Evolutionary conservation across 1,140 invertebrate species (phyloP).

Genomic region (Drosophila mayri): DNA sequence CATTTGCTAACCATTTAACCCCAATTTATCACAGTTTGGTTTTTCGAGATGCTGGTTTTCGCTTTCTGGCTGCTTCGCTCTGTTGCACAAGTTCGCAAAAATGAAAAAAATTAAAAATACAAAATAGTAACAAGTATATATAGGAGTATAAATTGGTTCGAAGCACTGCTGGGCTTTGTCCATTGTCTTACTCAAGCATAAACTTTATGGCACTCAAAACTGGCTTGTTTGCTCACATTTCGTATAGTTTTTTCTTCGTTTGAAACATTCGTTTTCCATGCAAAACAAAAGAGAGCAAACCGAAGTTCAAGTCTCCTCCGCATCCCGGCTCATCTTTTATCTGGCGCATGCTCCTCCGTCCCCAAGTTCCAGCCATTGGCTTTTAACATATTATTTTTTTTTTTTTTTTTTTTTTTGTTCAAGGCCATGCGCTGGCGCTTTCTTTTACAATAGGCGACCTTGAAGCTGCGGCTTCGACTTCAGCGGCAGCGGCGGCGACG

Average conservation of each 20-base stretch:
- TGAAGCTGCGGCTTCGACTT: constrained; percentile 54
- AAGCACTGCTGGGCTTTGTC: constrained; percentile 33
- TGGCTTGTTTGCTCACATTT: constrained; percentile 52
- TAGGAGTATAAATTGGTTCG: constrained; percentile 50
- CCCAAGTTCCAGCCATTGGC: constrained; percentile 30
- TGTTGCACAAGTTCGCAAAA: constrained; percentile 49
- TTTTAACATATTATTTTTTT: constrained; percentile 70
- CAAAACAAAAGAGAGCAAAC: constrained; percentile 56
- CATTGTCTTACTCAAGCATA: constrained; percentile 74
- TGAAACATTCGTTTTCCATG: constrained; percentile 62
- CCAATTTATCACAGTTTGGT: constrained; percentile 51
- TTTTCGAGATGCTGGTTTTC: constrained; percentile 47
- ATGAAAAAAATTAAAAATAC: constrained; percentile 41
- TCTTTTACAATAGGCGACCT: constrained; percentile 83
- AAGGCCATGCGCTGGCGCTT: constrained; percentile 76
- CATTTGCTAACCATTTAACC: constrained; percentile 67
- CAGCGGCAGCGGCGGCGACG: constrained; percentile 10
- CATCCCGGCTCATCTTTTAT: constrained; percentile 34
- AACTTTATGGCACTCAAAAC: constrained; percentile 64
- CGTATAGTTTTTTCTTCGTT: constrained; percentile 36
- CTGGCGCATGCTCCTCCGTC: constrained; percentile 35
- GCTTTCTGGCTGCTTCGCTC: constrained; percentile 9
- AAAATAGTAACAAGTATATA: constrained; percentile 29
- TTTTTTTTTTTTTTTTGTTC: constrained; percentile 61
- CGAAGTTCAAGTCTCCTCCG: constrained; percentile 36